Evolutionary conservation across 2,797 vertebrate genomes (phyloP), one percentile per base, ranked within the genome.

Genomic region (Pachyuromys duprasi): DNA sequence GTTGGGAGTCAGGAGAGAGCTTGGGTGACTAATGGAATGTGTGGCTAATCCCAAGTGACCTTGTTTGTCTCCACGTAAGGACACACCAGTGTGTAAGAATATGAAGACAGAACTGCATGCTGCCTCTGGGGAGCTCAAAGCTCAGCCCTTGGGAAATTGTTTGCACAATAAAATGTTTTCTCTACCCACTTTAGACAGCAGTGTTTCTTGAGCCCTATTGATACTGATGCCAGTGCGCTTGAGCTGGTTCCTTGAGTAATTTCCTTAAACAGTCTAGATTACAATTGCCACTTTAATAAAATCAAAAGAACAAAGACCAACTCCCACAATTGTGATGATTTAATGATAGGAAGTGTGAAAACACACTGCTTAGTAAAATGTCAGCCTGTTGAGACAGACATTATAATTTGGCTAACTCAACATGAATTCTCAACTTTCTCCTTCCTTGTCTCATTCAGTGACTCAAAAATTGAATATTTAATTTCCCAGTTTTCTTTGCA

Each of bases 321-420:
- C 45, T 88, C 86, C 39, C 88, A 93, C 31, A n/a, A 1, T 60
- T 92, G 86, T 95, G 74, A 92, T 95, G 89, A 94, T 94, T 96
- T 93, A 93, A 93, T 90, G 82, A 95, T 74, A 63, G 1, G 17
- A 95, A 95, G 60, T 94, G 75, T 94, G 76, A 96, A 95, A 96
- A 76, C 79, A 95, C 8, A 63, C 26, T 36, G 20, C 67, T 22
- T 86, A 74, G 78, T 79, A 86, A 96, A 96, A 94, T 49, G 49
- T 78, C 74, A 93, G 31, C 42, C 75, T 49, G 8, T 80, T 84
- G 93, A 95, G 80, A 94, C n/a, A 63, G 83, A 83, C 70, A 55
- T 62, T 80, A 28, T 72, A 81, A 84, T 75, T 83, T 83, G 81
- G 20, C 24, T 93, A 42, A 86, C 65, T 94, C n/a, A 60, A 78